phyloP scores from a whole-genome alignment of 2,797 vertebrate species.

The Darevskia nairensis region DNA sequence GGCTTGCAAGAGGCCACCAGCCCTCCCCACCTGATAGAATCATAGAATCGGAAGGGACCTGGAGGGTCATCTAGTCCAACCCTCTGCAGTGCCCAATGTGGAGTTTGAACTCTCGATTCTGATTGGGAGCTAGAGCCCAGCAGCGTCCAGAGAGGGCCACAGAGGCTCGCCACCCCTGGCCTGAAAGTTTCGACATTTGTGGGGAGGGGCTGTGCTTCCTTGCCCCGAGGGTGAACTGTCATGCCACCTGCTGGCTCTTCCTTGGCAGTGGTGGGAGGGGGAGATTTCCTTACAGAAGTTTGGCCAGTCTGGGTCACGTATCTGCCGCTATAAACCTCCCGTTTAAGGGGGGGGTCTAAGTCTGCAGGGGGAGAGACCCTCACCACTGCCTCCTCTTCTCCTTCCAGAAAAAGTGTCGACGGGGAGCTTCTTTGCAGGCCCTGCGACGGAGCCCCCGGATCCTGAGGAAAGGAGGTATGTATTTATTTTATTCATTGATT shows the following conservation, averaged over 20 bases:
- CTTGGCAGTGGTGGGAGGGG: too few relatives aligned
- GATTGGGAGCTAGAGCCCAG: not conserved
- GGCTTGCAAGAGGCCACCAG: not conserved
- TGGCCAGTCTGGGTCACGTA: not conserved
- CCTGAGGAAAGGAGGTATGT: slow-evolving; percentile 27
- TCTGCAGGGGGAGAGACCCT: too few relatives aligned
- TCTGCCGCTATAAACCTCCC: not conserved
- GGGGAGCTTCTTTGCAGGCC: slow-evolving; percentile 73
- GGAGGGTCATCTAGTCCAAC: too few relatives aligned
- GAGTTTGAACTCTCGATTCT: too few relatives aligned
- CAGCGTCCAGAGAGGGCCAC: not conserved
- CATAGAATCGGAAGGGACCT: too few relatives aligned
- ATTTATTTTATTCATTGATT: too few relatives aligned
- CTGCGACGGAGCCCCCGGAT: not conserved
- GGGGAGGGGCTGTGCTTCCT: too few relatives aligned
- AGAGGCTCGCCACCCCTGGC: not conserved
- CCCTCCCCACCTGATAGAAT: too few relatives aligned
- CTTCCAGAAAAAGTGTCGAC: slow-evolving; percentile 83
- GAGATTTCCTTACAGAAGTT: not conserved
- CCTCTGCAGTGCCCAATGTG: too few relatives aligned
- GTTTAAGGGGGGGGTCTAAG: too few relatives aligned
- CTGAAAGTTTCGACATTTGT: not conserved
- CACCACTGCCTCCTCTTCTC: not conserved
- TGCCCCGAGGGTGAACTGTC: not conserved
- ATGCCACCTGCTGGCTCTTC: not conserved